Conservation (phyloP, 2,888 invertebrate species). For the Yponomeuta sedellus region DNA sequence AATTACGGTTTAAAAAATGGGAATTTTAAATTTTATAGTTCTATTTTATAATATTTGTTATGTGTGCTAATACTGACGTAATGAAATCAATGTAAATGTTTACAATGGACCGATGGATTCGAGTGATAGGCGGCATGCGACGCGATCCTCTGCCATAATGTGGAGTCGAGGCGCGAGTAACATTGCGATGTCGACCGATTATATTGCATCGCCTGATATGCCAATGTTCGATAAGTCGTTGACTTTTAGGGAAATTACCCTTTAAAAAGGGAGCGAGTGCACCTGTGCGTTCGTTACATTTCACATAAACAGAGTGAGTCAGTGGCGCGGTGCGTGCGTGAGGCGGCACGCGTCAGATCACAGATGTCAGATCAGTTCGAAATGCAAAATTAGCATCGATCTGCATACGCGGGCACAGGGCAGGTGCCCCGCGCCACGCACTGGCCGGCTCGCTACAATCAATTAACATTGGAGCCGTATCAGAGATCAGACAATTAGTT, state of each 20-base stretch:
- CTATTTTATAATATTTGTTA: no score
- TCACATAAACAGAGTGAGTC: background rate
- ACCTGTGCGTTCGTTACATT: conserved; percentile 7
- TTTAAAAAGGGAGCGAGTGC: background rate
- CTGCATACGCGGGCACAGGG: background rate
- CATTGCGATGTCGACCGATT: conserved; percentile 1
- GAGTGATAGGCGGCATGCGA: background rate
- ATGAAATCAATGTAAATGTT: no score
- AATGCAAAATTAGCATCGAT: conserved; percentile 4
- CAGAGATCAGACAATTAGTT: conserved; percentile 10
- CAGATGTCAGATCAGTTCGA: background rate
- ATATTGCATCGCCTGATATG: background rate
- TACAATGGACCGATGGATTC: background rate
- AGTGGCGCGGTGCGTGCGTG: background rate
- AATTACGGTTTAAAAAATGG: no score
- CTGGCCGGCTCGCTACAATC: background rate
- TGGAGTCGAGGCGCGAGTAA: background rate
- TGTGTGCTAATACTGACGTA: no score
- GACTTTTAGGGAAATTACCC: background rate
- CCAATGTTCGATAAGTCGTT: conserved; percentile 3
- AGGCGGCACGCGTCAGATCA: background rate
- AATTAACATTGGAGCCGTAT: background rate
- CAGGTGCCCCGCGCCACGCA: background rate
- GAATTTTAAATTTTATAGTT: no score
- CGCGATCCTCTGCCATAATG: background rate